Evolutionary conservation across 2,113 vertebrate species (phyloP).

Genomic region (Oxygymnocypris stewartii): DNA sequence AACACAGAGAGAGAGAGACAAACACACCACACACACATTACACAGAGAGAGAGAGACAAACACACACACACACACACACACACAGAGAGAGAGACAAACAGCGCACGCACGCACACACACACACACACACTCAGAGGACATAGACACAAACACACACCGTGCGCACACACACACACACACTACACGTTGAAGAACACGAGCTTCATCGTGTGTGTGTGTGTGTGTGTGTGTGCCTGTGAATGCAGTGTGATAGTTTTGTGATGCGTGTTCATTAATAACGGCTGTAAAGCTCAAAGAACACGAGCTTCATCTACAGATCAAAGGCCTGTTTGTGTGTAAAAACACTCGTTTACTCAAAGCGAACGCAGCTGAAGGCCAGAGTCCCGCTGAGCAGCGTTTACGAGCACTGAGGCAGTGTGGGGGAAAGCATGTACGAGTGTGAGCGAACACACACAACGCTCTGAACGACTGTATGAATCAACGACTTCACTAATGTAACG

Average conservation of each 20-base stretch:
- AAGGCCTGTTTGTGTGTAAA: neutral
- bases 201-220: no score
- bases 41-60: no score
- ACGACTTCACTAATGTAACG: neutral
- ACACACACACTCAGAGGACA: neutral
- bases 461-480: neutral
- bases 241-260: neutral
- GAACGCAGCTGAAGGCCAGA: neutral
- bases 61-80: no score
- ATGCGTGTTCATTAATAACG: neutral
- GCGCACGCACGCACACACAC: neutral
- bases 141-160: neutral
- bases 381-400: neutral
- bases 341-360: neutral
- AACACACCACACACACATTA: neutral
- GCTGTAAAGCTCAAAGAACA: neutral
- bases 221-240: slow-evolving; percentile 42
- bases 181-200: no score
- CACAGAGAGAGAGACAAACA: no score
- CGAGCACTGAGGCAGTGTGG: neutral
- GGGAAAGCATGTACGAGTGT: neutral
- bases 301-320: neutral
- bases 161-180: neutral
- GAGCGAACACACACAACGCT: neutral
- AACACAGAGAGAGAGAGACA: neutral